These are phyloP conservation scores for Sebastes steindachneri DNA, from an alignment of 2,797 vertebrate species.

Conservation along the genomic window DNA sequence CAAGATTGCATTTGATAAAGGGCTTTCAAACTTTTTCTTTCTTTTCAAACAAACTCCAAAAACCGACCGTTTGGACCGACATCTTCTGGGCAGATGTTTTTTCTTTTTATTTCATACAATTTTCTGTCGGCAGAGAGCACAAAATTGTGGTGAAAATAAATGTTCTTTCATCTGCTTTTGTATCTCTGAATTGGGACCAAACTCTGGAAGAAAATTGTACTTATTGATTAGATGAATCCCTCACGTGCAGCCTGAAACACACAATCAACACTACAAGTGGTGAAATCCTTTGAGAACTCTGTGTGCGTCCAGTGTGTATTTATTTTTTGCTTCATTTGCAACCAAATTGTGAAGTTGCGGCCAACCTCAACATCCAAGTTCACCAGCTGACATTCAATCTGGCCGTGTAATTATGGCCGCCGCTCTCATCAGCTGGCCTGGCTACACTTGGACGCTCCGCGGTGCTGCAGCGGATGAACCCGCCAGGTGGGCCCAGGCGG, in stretches of 20 bases:
- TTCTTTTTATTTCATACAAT: neutral
- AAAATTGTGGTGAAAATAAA: neutral
- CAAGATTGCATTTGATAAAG: constrained; percentile 19
- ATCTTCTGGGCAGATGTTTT: neutral
- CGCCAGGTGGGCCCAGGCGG: constrained; percentile 44
- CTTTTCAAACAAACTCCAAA: neutral
- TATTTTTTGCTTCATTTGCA: constrained; percentile 34
- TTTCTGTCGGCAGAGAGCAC: neutral
- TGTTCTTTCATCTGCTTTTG: neutral
- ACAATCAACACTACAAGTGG: neutral
- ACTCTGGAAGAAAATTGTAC: neutral
- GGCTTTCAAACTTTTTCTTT: constrained; percentile 16
- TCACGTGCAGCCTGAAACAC: neutral
- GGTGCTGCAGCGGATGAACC: constrained; percentile 18
- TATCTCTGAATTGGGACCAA: neutral
- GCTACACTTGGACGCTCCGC: constrained; percentile 48
- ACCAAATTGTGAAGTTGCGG: constrained; percentile 29
- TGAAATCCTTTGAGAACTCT: neutral
- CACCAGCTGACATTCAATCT: constrained; percentile 71
- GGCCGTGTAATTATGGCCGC: constrained; percentile 53
- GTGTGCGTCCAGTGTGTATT: neutral
- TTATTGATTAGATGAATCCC: neutral
- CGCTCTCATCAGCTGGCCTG: constrained; percentile 60
- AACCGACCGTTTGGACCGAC: neutral
- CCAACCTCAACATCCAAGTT: constrained; percentile 35